phyloP scores from a whole-genome alignment of 2,888 invertebrate species.

The Dioctria rufipes region DNA sequence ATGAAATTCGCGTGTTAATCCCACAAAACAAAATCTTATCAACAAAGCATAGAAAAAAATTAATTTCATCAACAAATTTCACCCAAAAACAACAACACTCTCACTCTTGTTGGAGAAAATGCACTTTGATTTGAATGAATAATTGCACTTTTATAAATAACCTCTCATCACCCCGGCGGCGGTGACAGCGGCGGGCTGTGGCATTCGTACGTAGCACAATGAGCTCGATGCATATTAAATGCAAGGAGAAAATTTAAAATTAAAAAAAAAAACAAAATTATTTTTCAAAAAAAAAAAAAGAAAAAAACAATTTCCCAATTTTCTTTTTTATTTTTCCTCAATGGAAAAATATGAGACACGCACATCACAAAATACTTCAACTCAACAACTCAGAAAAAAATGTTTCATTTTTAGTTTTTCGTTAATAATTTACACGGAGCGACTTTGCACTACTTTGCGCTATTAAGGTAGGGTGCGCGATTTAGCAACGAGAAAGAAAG shows the following conservation, averaged over 20 bases:
- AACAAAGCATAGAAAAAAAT: too few relatives aligned
- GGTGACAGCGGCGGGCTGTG: neutral
- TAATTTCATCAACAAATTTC: conserved; percentile 12
- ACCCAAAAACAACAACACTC: neutral
- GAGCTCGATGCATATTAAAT: too few relatives aligned
- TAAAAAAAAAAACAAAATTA: too few relatives aligned
- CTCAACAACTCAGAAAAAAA: too few relatives aligned
- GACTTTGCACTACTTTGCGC: neutral
- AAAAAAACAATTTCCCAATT: too few relatives aligned
- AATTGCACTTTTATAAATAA: conserved; percentile 20
- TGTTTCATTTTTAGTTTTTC: neutral
- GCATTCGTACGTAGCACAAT: too few relatives aligned
- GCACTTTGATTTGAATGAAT: conserved; percentile 9
- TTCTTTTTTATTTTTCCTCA: neutral
- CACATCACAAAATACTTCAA: too few relatives aligned
- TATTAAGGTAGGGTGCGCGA: too few relatives aligned
- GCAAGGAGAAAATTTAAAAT: too few relatives aligned
- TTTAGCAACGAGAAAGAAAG: neutral
- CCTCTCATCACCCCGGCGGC: conserved; percentile 7
- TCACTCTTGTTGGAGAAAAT: neutral
- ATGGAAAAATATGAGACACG: conserved; percentile 10
- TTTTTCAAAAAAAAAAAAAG: too few relatives aligned
- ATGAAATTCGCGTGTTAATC: too few relatives aligned
- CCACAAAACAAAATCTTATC: too few relatives aligned
- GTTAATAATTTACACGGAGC: conserved; percentile 30